Evolutionary conservation across 2,113 vertebrate genomes (phyloP).

Genomic region (zebrafish (Danio rerio)): DNA sequence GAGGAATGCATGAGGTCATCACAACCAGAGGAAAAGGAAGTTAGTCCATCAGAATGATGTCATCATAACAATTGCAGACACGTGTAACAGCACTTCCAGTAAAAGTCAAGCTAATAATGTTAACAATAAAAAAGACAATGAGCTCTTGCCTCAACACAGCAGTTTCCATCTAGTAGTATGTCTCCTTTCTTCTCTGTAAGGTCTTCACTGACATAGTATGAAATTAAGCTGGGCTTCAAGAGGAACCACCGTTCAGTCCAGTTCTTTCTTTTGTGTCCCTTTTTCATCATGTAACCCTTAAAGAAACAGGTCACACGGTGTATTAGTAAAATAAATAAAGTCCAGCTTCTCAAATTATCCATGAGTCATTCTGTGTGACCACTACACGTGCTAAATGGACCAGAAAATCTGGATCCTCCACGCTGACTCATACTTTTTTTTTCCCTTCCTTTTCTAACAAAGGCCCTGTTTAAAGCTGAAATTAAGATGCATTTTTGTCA

Average conservation of each 20-base stretch:
- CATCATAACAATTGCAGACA: background rate
- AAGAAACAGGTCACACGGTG: conserved; percentile 45
- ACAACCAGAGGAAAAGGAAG: conserved; percentile 35
- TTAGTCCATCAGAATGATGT: conserved; percentile 12
- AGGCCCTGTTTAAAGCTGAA: background rate
- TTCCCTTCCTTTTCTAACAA: background rate
- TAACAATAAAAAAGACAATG: background rate
- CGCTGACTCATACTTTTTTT: background rate
- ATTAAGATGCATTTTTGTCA: too few relatives aligned
- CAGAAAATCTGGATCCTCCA: conserved; percentile 20
- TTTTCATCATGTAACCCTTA: conserved; percentile 97
- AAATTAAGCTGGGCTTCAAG: conserved; percentile 86
- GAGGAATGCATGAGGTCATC: conserved; percentile 44
- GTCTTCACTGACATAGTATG: conserved; percentile 94
- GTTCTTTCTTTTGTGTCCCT: conserved; percentile 96
- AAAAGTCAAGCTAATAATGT: background rate
- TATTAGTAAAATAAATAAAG: too few relatives aligned
- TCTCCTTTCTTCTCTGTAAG: conserved; percentile 93
- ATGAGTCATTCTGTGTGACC: conserved; percentile 8
- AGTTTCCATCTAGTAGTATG: conserved; percentile 86
- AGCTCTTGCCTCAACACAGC: conserved; percentile 86
- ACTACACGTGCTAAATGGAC: background rate
- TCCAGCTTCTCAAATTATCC: conserved; percentile 16
- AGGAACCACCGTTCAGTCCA: conserved; percentile 99
- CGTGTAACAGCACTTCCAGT: background rate